Percentiles rank a stretch among this genome's conserved stretches.
These are phyloP conservation scores for Bovichtus diacanthus DNA, from an alignment of 2,797 vertebrate genomes.

Conservation along the genomic window DNA sequence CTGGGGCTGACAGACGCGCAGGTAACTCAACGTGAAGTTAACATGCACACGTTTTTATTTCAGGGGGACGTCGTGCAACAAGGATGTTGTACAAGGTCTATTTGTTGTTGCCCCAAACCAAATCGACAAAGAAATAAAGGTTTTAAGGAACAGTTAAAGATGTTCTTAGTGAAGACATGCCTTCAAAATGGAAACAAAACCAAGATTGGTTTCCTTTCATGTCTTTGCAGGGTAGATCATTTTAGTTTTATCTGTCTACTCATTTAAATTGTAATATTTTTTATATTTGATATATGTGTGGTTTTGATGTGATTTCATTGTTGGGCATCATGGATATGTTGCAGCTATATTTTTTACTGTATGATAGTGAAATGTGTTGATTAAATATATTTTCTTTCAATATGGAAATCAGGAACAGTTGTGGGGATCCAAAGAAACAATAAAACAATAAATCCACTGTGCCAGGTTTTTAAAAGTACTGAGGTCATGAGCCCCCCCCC, in stretches of 20 bases:
- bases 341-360: not conserved
- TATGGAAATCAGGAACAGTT: not conserved
- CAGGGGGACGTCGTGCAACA: not conserved
- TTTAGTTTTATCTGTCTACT: not conserved
- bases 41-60: not conserved
- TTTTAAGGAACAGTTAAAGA: too few species aligned
- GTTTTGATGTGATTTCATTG: not conserved
- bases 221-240: not conserved
- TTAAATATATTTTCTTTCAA: not conserved
- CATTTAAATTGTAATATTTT: not conserved
- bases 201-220: not conserved
- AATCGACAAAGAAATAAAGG: too few species aligned
- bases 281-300: not conserved
- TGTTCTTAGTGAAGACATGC: too few species aligned
- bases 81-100: not conserved
- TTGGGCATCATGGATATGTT: too few species aligned
- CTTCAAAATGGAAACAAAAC: too few species aligned
- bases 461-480: not conserved
- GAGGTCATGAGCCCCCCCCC: not conserved
- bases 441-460: slow-evolving; percentile 1
- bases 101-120: not conserved
- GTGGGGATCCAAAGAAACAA: not conserved
- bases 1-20: slow-evolving; percentile 97
- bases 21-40: slow-evolving; percentile 77
- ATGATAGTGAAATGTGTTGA: not conserved